A percentile compares a stretch with the other conserved stretches of the same genome.
Conservation (phyloP, 2,888 invertebrate species). For the Limnephilus auricula region DNA sequence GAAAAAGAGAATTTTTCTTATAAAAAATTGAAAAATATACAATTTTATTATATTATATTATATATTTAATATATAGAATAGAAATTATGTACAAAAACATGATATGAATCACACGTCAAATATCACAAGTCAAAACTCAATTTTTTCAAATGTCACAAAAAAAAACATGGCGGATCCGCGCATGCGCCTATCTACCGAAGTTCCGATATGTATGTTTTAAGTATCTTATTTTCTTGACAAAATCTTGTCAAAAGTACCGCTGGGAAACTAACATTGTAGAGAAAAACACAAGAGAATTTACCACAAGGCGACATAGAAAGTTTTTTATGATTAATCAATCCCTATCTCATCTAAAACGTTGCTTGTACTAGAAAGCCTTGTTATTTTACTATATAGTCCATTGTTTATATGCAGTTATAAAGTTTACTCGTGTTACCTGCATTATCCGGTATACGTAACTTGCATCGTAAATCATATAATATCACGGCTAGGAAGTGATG, state of each 20-base stretch:
- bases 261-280: background rate
- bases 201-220: too few species aligned
- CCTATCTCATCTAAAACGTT: background rate
- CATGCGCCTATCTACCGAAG: too few species aligned
- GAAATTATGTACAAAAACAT: too few species aligned
- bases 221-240: background rate
- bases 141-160: too few species aligned
- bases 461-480: conserved; percentile 16
- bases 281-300: background rate
- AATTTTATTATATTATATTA: too few species aligned
- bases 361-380: background rate
- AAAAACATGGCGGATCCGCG: too few species aligned
- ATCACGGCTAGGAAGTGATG: conserved; percentile 24
- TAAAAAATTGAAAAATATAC: too few species aligned
- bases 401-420: background rate
- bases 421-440: background rate
- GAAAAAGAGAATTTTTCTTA: too few species aligned
- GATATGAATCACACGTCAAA: too few species aligned
- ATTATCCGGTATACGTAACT: background rate
- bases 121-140: too few species aligned
- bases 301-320: background rate
- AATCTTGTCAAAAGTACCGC: background rate
- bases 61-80: too few species aligned
- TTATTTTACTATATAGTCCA: background rate
- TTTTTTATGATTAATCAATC: background rate